Evolutionary conservation across 2,113 vertebrate genomes (phyloP).

Genomic region (Trogon melanurus): DNA sequence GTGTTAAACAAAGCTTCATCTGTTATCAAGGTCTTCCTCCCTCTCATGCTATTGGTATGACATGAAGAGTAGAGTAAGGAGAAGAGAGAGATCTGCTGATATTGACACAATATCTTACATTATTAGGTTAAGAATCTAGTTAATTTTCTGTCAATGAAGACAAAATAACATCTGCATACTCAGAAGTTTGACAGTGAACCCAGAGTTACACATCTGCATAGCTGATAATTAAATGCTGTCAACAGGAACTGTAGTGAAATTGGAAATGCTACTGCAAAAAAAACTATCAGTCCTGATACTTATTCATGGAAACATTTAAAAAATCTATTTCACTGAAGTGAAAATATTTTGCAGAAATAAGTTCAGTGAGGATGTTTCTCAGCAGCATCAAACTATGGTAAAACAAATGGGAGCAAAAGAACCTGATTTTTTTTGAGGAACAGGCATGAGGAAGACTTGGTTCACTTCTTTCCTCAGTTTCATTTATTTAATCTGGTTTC

Average conservation of each 20-base stretch:
- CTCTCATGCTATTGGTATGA: neutral
- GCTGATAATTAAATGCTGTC: neutral
- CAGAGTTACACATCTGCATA: neutral
- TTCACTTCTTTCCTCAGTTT: neutral
- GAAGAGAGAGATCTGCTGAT: neutral
- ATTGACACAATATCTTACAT: neutral
- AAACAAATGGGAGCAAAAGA: neutral
- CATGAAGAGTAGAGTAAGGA: neutral
- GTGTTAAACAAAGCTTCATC: neutral
- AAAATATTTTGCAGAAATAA: neutral
- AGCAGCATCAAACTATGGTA: neutral
- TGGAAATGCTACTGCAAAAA: neutral
- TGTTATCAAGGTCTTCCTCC: neutral
- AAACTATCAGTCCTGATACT: neutral
- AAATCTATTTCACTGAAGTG: neutral
- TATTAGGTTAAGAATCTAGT: neutral
- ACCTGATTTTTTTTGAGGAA: neutral
- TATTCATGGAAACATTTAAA: neutral
- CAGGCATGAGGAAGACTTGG: neutral
- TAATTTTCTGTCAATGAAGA: neutral
- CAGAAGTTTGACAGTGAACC: neutral
- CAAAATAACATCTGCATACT: neutral
- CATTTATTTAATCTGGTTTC: slow-evolving; percentile 15
- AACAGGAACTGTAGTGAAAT: neutral
- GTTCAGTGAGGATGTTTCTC: neutral